Percentiles rank a stretch among this genome's conserved stretches.
These are phyloP conservation scores for Ganaspis brasiliensis DNA, from an alignment of 2,888 invertebrate genomes.

Conservation along the genomic window DNA sequence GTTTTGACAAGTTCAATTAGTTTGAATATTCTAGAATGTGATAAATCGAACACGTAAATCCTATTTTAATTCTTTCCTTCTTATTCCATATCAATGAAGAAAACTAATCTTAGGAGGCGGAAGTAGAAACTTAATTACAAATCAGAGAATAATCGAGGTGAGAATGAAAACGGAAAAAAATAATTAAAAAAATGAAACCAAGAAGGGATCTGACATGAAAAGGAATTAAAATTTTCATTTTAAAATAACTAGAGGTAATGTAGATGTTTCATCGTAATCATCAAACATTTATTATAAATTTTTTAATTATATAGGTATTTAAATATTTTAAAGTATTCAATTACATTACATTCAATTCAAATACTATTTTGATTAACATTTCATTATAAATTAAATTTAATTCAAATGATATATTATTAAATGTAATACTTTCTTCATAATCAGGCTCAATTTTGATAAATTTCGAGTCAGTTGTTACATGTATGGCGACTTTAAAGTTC, in stretches of 20 bases:
- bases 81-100: neutral
- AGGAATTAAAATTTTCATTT: too few relatives aligned
- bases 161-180: neutral
- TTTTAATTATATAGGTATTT: too few relatives aligned
- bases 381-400: too few relatives aligned
- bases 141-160: neutral
- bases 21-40: neutral
- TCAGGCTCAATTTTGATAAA: neutral
- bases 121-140: neutral
- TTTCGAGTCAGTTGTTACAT: neutral
- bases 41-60: neutral
- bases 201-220: neutral
- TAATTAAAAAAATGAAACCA: neutral
- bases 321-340: too few relatives aligned
- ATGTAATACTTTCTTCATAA: neutral
- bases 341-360: too few relatives aligned
- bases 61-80: neutral
- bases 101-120: neutral
- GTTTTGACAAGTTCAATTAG: slow-evolving; percentile 21
- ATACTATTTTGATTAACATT: too few relatives aligned
- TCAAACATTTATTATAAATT: too few relatives aligned
- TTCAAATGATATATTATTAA: too few relatives aligned
- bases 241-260: too few relatives aligned
- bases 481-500: neutral
- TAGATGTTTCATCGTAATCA: too few relatives aligned